Evolutionary conservation across 2,797 vertebrate genomes (phyloP), one percentile per base, ranked within the genome.

Genomic region (Muscicapa striata): DNA sequence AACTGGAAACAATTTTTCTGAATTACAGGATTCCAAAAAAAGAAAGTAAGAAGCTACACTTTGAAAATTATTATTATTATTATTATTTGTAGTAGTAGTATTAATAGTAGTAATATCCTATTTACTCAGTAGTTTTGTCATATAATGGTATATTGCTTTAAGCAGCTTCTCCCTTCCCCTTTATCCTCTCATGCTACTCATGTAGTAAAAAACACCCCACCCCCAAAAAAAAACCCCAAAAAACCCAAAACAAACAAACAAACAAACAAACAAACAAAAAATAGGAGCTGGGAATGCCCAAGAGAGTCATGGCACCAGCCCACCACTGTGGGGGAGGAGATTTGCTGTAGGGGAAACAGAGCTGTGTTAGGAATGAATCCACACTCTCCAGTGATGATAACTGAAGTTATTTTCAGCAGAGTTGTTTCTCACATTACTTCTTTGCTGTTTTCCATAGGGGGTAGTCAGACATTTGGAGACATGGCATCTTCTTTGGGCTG

Each of bases 331-430:
- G 51, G 30, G 94, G n/a, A 95, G 68, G 54, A n/a, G 74, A 77
- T 45, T 70, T 90, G 55, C 74, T 87, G 27, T 13, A 85, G 64
- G 55, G 58, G 27, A 57, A 94, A 34, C 36, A 84, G 83, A 84
- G 45, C 45, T 84, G 22, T 36, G 34, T 32, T 5, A 84, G 78
- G 83, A 92, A 94, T 64, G 94, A 95, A 94, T 81, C 62, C 66
- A 80, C 9, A 43, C 1, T 18, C 67, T 91, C 91, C 75, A 88
- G 78, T 89, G 77, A 40, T 11, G 73, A 67, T 48, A 85, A 84
- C 76, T 66, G 69, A 69, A 95, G 64, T 73, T 68, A 70, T 94
- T 97, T 96, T 95, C 92, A 93, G 61, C 54, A 94, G 82, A 94
- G 57, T 84, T 81, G 57, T 84, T 91, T 87, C 69, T 73, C 68